A percentile compares a stretch with the other conserved stretches of the same genome.
Evolutionary conservation across 2,797 vertebrate species (phyloP).

Genomic region (Epinephelus coioides): DNA sequence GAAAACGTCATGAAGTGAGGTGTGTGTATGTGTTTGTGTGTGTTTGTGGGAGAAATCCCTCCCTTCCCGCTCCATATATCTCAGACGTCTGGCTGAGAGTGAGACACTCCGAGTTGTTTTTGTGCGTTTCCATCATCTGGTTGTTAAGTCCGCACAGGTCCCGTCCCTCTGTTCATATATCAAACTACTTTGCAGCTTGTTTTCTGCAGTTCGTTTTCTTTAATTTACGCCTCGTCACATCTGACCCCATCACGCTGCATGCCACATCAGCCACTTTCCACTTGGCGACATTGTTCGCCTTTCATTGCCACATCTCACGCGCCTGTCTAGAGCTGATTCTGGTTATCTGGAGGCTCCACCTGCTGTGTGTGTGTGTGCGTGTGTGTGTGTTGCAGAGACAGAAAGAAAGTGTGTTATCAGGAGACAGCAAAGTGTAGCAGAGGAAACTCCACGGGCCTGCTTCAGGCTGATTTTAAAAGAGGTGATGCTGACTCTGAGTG

Average conservation of each 20-base stretch:
- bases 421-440: constrained; percentile 55
- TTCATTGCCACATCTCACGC: background rate
- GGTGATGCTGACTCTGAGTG: constrained; percentile 38
- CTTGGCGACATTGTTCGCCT: constrained; percentile 41
- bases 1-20: no score
- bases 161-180: constrained; percentile 52
- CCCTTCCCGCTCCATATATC: constrained; percentile 47
- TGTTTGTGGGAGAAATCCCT: background rate
- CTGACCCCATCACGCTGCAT: background rate
- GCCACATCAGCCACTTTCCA: constrained; percentile 21
- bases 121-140: background rate
- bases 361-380: constrained; percentile 48
- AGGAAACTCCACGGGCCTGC: constrained; percentile 77
- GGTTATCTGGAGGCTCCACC: constrained; percentile 76
- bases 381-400: constrained; percentile 32
- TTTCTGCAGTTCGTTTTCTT: constrained; percentile 7
- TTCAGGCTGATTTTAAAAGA: constrained; percentile 66
- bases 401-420: constrained; percentile 68
- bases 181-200: constrained; percentile 43
- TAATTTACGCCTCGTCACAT: constrained; percentile 57
- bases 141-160: constrained; percentile 39
- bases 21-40: no score
- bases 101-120: constrained; percentile 27
- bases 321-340: constrained; percentile 52
- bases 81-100: constrained; percentile 15